Percentiles rank a stretch among this genome's conserved stretches.
These are phyloP conservation scores for Holacanthella duospinosa DNA, from an alignment of 2,888 invertebrate species.

Conservation along the genomic window DNA sequence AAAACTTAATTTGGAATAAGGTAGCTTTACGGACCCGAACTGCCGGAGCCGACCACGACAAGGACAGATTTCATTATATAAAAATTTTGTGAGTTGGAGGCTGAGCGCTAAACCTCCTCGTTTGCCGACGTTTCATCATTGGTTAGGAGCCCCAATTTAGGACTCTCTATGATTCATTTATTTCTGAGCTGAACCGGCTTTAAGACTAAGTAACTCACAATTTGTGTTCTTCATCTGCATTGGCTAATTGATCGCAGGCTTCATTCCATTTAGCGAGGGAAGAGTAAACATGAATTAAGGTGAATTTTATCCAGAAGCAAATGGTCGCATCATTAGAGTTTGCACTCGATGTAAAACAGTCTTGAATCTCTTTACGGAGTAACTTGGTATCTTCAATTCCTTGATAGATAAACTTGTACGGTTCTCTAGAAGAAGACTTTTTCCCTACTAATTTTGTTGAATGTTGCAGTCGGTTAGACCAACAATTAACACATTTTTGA, in stretches of 20 bases:
- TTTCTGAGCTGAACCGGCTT: too few relatives aligned
- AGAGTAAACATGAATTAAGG: slow-evolving; percentile 30
- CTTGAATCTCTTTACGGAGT: slow-evolving; percentile 10
- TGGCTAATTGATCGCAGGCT: slow-evolving; percentile 26
- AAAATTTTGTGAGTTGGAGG: too few relatives aligned
- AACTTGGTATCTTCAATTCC: slow-evolving; percentile 18
- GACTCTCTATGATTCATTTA: too few relatives aligned
- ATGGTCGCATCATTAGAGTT: slow-evolving; percentile 7
- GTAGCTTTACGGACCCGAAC: too few relatives aligned
- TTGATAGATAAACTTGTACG: slow-evolving; percentile 29
- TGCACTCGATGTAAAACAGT: slow-evolving; percentile 12
- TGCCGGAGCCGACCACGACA: too few relatives aligned
- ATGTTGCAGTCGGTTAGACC: neutral
- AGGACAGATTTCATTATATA: too few relatives aligned
- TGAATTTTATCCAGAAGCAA: slow-evolving; percentile 27
- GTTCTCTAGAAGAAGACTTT: slow-evolving; percentile 14
- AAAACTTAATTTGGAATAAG: too few relatives aligned
- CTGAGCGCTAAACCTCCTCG: too few relatives aligned
- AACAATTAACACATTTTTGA: neutral
- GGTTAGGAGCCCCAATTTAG: too few relatives aligned
- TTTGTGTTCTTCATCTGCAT: slow-evolving; percentile 27
- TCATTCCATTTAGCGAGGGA: slow-evolving; percentile 34
- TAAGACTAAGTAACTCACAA: too few relatives aligned
- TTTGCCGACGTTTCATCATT: too few relatives aligned
- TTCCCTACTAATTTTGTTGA: neutral